Evolutionary conservation across 2,113 vertebrate genomes (phyloP).

Genomic region (Gnathochromis pfefferi): DNA sequence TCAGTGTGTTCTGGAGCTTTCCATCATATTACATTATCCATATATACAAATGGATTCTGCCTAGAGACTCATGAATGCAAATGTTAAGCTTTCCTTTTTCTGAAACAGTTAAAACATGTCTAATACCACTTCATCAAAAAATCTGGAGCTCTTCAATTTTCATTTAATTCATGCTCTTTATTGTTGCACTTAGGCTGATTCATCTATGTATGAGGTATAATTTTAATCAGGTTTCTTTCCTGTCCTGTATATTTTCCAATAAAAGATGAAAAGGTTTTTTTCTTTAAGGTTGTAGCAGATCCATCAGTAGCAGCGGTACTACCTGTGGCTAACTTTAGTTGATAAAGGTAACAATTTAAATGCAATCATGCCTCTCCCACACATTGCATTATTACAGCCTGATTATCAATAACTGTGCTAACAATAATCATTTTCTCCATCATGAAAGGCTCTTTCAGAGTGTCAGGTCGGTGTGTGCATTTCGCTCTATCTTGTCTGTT

Average conservation of each 20-base stretch:
- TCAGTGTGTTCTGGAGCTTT: not conserved
- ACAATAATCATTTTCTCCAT: conserved; percentile 29
- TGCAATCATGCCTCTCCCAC: not conserved
- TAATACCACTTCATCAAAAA: not conserved
- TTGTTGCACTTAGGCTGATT: not conserved
- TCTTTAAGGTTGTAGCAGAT: not conserved
- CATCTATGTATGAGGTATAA: not conserved
- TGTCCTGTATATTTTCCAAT: not conserved
- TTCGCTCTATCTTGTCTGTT: conserved; percentile 44
- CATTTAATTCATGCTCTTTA: not conserved
- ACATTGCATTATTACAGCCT: not conserved
- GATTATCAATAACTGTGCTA: not conserved
- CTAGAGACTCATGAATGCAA: not conserved
- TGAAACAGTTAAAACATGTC: not conserved
- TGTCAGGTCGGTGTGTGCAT: conserved; percentile 26
- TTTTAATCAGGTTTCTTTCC: not conserved
- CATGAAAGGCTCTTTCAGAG: conserved; percentile 22
- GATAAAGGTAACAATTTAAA: conserved; percentile 14
- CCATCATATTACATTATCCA: not conserved
- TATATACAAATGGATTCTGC: not conserved
- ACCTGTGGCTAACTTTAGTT: not conserved
- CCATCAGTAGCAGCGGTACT: not conserved
- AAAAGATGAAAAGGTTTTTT: not conserved
- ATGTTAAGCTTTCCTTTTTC: not conserved
- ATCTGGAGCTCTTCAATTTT: not conserved